Conservation (phyloP, 2,797 vertebrate genomes). For the Muscicapa comitata region DNA sequence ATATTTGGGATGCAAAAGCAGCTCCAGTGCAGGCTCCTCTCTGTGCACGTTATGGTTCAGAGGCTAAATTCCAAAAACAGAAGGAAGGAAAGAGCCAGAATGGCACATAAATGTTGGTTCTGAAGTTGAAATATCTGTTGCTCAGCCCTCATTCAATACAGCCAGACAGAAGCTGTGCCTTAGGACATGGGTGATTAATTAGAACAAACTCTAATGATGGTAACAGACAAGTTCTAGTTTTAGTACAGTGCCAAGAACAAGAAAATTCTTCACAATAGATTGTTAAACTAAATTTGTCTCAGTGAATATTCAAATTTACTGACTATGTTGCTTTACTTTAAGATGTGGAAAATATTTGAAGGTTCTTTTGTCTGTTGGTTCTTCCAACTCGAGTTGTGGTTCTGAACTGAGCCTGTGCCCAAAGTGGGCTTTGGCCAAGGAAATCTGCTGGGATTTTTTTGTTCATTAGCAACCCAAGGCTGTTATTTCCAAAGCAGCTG, state of each 20-base stretch:
- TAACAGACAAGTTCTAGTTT: not conserved
- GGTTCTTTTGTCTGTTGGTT: accelerated
- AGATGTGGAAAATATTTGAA: not conserved
- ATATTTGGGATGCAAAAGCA: not conserved
- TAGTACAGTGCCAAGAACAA: not conserved
- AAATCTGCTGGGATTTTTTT: not conserved
- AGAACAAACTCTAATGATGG: not conserved
- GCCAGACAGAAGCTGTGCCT: not conserved
- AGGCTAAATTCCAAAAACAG: not conserved
- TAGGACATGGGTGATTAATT: not conserved
- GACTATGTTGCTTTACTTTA: not conserved
- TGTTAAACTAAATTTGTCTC: not conserved
- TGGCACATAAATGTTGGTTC: not conserved
- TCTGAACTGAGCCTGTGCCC: not conserved
- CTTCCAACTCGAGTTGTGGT: accelerated
- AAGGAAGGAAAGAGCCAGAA: not conserved
- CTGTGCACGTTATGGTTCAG: not conserved
- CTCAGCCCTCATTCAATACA: not conserved
- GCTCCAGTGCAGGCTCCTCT: not conserved
- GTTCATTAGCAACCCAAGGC: not conserved
- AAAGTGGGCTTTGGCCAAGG: not conserved
- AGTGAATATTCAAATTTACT: not conserved
- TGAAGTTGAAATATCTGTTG: not conserved
- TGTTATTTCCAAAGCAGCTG: not conserved
- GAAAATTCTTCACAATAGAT: not conserved